Evolutionary conservation across 2,797 vertebrate species (phyloP).

Genomic region (Galaxias olidus): DNA sequence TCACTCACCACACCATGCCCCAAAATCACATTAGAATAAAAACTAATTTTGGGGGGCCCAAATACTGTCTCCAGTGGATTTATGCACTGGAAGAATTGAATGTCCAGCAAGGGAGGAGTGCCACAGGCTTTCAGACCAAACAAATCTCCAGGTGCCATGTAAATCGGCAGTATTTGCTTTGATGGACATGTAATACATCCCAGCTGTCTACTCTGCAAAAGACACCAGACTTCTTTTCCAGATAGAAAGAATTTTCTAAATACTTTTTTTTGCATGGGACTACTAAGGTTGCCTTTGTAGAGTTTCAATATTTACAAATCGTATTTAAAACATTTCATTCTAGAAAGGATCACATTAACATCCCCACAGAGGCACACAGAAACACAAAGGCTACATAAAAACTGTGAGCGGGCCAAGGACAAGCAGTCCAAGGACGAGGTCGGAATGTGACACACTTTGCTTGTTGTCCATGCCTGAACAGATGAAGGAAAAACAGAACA

Average conservation of each 20-base stretch:
- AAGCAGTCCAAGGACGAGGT: neutral
- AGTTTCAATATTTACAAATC: too few relatives aligned
- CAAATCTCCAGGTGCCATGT: conserved; percentile 24
- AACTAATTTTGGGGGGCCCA: conserved; percentile 52
- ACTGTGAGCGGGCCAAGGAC: neutral
- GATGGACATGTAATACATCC: neutral
- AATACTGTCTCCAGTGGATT: conserved; percentile 50
- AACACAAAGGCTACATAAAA: neutral
- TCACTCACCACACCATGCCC: conserved; percentile 22
- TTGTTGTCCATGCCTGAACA: neutral
- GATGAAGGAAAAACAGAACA: neutral
- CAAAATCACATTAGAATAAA: conserved; percentile 55
- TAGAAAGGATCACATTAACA: too few relatives aligned
- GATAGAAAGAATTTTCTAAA: too few relatives aligned
- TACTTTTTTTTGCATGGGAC: too few relatives aligned
- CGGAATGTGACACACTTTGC: neutral
- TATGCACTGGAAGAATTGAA: conserved; percentile 36
- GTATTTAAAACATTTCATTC: too few relatives aligned
- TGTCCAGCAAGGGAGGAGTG: conserved; percentile 18
- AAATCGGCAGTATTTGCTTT: neutral
- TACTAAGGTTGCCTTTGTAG: too few relatives aligned
- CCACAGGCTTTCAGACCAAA: conserved; percentile 30
- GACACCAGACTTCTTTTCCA: too few relatives aligned
- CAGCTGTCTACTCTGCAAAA: neutral
- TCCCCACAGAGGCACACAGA: conserved; percentile 13